Evolutionary conservation across 2,113 vertebrate genomes (phyloP).

Genomic region (Stegastes partitus): DNA sequence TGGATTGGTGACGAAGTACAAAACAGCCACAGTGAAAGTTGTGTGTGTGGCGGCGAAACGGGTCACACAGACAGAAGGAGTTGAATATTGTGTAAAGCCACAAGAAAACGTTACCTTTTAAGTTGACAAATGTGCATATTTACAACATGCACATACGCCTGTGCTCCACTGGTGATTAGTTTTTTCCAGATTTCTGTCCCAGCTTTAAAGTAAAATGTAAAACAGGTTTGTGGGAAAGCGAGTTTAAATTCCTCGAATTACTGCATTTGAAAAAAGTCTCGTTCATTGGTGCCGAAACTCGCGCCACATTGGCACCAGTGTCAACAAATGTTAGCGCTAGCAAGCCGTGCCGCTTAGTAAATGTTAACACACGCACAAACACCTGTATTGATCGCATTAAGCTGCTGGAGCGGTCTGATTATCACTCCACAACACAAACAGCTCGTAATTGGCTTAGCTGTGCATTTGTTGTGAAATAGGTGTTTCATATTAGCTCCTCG

Average conservation of each 20-base stretch:
- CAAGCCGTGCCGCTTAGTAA: background rate
- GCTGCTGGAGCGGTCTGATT: slow-evolving; percentile 10
- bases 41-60: no score
- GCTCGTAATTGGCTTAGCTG: slow-evolving; percentile 3
- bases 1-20: no score
- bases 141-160: no score
- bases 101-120: no score
- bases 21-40: no score
- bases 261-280: background rate
- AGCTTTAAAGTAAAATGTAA: no score
- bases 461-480: slow-evolving; percentile 2
- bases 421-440: slow-evolving; percentile 11
- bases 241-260: slow-evolving; percentile 2
- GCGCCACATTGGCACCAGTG: background rate
- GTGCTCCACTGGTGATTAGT: no score
- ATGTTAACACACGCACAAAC: background rate
- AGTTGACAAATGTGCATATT: no score
- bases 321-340: background rate
- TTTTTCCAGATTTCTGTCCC: no score
- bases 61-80: no score
- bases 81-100: no score
- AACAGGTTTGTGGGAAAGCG: background rate
- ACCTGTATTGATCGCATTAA: slow-evolving; percentile 18
- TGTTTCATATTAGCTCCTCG: background rate
- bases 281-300: background rate